Evolutionary conservation across 2,113 vertebrate species (phyloP), one percentile per base, ranked within the genome.

Genomic region (Phaethornis superciliosus): DNA sequence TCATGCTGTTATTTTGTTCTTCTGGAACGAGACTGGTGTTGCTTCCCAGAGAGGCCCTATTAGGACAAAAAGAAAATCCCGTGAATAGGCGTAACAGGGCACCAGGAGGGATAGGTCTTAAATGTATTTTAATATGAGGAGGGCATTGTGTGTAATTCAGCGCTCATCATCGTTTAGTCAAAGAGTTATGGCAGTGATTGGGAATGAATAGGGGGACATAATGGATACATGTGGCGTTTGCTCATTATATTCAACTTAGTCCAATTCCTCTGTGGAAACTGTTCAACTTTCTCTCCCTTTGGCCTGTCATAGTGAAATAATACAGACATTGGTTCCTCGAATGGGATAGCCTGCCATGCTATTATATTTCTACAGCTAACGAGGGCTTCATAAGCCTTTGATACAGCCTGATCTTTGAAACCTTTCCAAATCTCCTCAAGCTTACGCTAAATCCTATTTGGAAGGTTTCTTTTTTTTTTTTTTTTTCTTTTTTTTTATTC

Each of bases 351-450:
- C 99, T 97, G 98, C 98, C 98, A 98, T 35, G 98, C 98, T 97
- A 98, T 99, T 99, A 98, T 99, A 97, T 98, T 97, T 93, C 97
- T 92, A 95, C 98, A 97, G 97, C 98, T 99, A 99, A 99, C 98
- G 98, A 99, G 99, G 98, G 97, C 97, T 99, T 99, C 98, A 98
- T 98, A 97, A 97, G 98, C 98, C 98, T 99, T 99, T 99, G 98
- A 99, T 99, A 99, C 98, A 98, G 99, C 98, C 98, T 99, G 98
- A 98, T 98, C 98, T 99, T 99, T 98, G 98, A 99, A 99, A 98
- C 98, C 98, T 98, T 97, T 98, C 98, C 98, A 98, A 99, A 99
- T 98, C 98, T 98, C 97, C 98, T 97, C 97, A 96, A 98, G 98
- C 98, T 98, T 98, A 97, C 98, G 97, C 98, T 98, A 99, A 99